Evolutionary conservation across 2,888 invertebrate genomes (phyloP), one percentile per base, ranked within the genome.

Genomic region (Ectobius pallidus): DNA sequence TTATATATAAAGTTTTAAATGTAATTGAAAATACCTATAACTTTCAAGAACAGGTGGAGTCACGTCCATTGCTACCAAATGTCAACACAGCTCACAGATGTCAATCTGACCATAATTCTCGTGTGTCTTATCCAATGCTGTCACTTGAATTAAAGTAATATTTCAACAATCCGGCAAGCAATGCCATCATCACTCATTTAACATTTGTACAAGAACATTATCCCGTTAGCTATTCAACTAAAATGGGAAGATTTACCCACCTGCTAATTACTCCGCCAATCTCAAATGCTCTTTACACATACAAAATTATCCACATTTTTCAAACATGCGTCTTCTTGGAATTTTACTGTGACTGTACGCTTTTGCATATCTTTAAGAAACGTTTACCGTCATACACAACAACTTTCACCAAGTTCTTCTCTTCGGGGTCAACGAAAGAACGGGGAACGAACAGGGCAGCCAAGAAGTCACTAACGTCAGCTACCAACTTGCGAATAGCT

Each of bases 251-350:
- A 22, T 30, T n/a, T 65, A 65, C 65, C 65, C 65, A 65, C 65
- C 65, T 65, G 65, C 65, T 65, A 44, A n/a, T 65, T 65, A 46
- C 18, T 65, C 65, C 65, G 65, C 65, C 65, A 65, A 65, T 65
- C 65, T 46, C 44, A 44, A 46, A 44, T 62, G 27, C 6, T 27
- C 27, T 42, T 46, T 27, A 65, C 30, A 65, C 46, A 42, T 25
- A 16, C 16, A 65, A 16, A n/a, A n/a, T n/a, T 65, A 27, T 44
- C 18, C 25, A 65, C 65, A 65, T 65, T 27, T 42, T 65, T 65
- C 65, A 65, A 4, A 25, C 25, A 9, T 27, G 44, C 9, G n/a
- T 14, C 30, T 6, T 14, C 25, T 52, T 52, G 22, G 22, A 22
- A 22, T 52, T 25, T 58, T n/a, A 58, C 18, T 14, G 9, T 3